Base-by-base conservation (phyloP, 2,113 vertebrate genomes). In the Cheirogaleus medius region DNA sequence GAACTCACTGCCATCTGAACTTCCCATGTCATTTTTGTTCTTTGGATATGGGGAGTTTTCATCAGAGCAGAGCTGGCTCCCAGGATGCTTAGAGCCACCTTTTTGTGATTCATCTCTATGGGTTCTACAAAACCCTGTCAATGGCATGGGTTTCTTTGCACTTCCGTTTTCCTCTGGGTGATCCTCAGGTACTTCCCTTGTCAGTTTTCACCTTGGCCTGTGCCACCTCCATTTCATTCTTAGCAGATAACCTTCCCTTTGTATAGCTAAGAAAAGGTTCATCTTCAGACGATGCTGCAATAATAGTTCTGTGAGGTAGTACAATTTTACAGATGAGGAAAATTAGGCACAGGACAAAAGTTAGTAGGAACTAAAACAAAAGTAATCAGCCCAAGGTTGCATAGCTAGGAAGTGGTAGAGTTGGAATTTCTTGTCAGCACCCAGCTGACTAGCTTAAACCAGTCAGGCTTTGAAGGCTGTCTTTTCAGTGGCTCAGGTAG, bases 121-220 rank as follows among this genome's bases (percentile, higher is more conserved):
- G 73, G 9, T 3, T 39, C 56, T 5, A 0, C 14, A n/a, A 32
- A 44, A 42, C 13, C 21, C 60, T 18, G 8, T 11, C 0, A 1
- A 27, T 29, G 49, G 37, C 66, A 13, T 1, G 15, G 17, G 0
- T 21, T 34, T 37, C 37, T 74, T 47, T 42, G 54, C 2, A 2
- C 42, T 47, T 20, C 1, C 15, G 13, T 71, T 25, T 64, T 21
- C 47, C 42, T 44, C n/a, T 11, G n/a, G 8, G 4, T 37, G 27
- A 18, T 47, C 71, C n/a, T 89, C 39, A 10, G 2, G 3, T 23
- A 0, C 63, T 39, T 83, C 63, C 21, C 27, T 29, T 37, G 1
- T 82, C 56, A 85, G 4, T n/a, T 37, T 20, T 85, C 32, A 32
- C n/a, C 6, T 78, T 29, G 37, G 7, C 49, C 44, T 17, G 8